Conservation (phyloP, 2,113 vertebrate species). For the Fukomys damarensis region DNA sequence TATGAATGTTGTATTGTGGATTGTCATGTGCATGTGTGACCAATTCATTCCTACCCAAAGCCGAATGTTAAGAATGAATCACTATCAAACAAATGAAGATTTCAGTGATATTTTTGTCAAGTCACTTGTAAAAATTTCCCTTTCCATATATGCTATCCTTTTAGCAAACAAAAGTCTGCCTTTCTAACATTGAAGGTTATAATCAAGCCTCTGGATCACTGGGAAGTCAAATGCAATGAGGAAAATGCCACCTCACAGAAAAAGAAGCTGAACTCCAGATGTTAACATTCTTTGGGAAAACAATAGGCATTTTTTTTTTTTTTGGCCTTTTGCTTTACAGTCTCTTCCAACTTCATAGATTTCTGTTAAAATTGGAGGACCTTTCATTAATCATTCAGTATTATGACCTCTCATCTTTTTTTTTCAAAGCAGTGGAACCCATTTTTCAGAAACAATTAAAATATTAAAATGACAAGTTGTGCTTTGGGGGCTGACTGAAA, state of each 20-base stretch:
- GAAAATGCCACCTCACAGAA: not conserved
- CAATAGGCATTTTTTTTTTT: not conserved
- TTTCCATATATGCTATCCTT: not conserved
- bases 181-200: not conserved
- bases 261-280: not conserved
- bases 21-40: not conserved
- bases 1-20: not conserved
- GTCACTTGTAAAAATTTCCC: not conserved
- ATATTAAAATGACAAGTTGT: not conserved
- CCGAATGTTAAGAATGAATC: not conserved
- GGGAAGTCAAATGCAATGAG: not conserved
- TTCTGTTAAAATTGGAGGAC: not conserved
- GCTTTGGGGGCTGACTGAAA: not conserved
- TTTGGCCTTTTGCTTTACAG: not conserved
- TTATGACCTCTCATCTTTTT: not conserved
- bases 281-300: not conserved
- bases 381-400: not conserved
- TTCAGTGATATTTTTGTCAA: conserved; percentile 2
- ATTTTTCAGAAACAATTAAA: conserved; percentile 48
- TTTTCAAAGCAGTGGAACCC: not conserved
- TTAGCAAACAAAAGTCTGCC: not conserved
- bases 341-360: not conserved
- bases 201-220: not conserved
- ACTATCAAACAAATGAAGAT: not conserved
- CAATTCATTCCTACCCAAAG: not conserved